Conservation (phyloP, 2,113 vertebrate genomes). For the Fulmarus glacialis region DNA sequence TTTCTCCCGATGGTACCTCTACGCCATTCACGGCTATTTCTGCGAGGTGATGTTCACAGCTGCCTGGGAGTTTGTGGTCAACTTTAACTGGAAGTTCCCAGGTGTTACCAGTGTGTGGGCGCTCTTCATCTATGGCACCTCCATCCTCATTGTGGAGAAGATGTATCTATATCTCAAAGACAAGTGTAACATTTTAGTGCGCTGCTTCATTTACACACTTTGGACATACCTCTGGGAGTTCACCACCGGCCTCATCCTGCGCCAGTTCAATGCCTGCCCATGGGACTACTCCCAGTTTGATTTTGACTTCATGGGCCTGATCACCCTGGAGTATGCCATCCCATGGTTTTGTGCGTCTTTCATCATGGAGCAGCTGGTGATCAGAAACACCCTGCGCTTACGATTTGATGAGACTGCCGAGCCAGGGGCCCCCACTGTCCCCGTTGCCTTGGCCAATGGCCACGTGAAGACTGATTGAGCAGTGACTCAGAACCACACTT, state of each 20-base stretch:
- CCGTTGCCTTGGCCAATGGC: constrained; percentile 80
- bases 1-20: constrained; percentile 97
- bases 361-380: constrained; percentile 93
- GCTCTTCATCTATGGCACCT: constrained; percentile 97
- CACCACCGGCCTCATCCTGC: constrained; percentile 90
- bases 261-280: constrained; percentile 95
- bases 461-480: constrained; percentile 90
- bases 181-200: constrained; percentile 86
- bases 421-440: constrained; percentile 64
- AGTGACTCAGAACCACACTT: neutral
- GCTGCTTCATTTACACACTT: constrained; percentile 94
- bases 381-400: constrained; percentile 92
- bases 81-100: constrained; percentile 98
- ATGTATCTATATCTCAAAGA: constrained; percentile 91
- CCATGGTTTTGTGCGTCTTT: constrained; percentile 97
- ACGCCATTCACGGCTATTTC: constrained; percentile 98
- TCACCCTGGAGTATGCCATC: constrained; percentile 95
- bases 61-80: constrained; percentile 95
- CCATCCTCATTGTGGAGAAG: constrained; percentile 95
- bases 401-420: constrained; percentile 86
- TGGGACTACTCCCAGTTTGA: constrained; percentile 98
- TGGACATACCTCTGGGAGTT: constrained; percentile 99
- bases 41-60: constrained; percentile 99
- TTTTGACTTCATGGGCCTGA: constrained; percentile 98
- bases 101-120: constrained; percentile 98